Evolutionary conservation across 2,797 vertebrate genomes (phyloP).

Genomic region (Gymnodraco acuticeps): DNA sequence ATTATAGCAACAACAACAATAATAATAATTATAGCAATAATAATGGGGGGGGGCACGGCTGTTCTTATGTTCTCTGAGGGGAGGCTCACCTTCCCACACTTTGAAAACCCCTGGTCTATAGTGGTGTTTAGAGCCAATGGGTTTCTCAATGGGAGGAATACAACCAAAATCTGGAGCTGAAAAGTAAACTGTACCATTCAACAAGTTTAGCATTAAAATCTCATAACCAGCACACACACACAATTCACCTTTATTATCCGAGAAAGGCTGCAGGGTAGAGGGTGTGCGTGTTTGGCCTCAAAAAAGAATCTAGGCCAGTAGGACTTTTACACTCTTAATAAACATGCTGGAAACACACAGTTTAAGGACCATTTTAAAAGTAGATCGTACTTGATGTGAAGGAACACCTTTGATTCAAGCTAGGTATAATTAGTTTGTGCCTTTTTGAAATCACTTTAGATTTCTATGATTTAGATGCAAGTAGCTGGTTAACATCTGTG

Average conservation of each 20-base stretch:
- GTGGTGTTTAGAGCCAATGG: too few relatives aligned
- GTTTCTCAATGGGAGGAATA: background rate
- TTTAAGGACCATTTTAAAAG: background rate
- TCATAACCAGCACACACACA: background rate
- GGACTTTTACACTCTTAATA: slow-evolving; percentile 37
- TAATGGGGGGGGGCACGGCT: too few relatives aligned
- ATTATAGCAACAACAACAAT: too few relatives aligned
- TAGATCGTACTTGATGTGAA: background rate
- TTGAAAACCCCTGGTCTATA: too few relatives aligned
- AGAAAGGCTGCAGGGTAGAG: slow-evolving; percentile 5
- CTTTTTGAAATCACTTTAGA: background rate
- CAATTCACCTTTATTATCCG: background rate
- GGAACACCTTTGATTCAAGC: background rate
- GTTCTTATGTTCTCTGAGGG: too few relatives aligned
- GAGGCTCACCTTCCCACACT: too few relatives aligned
- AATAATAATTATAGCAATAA: too few relatives aligned
- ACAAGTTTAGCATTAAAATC: background rate
- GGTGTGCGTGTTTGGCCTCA: slow-evolving; percentile 6
- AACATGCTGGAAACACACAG: slow-evolving; percentile 33
- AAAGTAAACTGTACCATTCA: background rate
- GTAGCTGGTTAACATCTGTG: background rate
- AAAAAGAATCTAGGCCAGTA: slow-evolving; percentile 58
- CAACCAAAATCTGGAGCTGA: background rate
- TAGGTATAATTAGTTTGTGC: background rate
- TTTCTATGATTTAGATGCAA: background rate